Conservation (phyloP, 2,797 vertebrate genomes). For the Eremophila alpestris region DNA sequence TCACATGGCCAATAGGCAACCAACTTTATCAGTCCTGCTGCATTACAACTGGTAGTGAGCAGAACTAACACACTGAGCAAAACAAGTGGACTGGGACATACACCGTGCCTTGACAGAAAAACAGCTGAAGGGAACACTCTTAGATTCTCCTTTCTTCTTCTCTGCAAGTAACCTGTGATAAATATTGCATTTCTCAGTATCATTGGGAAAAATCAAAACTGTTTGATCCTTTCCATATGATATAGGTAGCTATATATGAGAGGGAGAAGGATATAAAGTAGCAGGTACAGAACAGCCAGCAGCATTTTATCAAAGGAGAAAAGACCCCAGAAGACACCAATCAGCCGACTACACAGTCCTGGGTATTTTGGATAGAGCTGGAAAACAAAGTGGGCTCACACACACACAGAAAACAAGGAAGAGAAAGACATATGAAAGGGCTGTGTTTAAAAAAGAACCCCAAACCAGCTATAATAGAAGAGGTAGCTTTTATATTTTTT, state of each 20-base stretch:
- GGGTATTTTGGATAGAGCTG: constrained; percentile 28
- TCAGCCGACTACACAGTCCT: not conserved
- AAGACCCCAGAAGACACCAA: constrained; percentile 42
- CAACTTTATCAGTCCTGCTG: constrained; percentile 45
- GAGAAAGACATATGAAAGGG: not conserved
- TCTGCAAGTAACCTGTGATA: constrained; percentile 78
- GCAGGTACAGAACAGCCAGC: constrained; percentile 62
- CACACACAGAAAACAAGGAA: not conserved
- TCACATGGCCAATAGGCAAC: constrained; percentile 64
- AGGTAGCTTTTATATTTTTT: not conserved
- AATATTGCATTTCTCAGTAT: constrained; percentile 80
- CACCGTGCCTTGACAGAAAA: constrained; percentile 51
- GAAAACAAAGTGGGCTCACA: constrained; percentile 49
- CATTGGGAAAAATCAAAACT: constrained; percentile 69
- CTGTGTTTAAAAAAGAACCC: not conserved
- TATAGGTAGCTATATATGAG: constrained; percentile 67
- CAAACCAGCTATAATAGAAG: not conserved
- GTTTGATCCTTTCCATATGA: constrained; percentile 78
- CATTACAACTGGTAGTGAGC: constrained; percentile 17
- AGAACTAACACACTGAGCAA: constrained; percentile 45
- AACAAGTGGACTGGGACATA: constrained; percentile 49
- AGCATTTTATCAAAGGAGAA: constrained; percentile 70
- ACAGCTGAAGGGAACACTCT: constrained; percentile 75
- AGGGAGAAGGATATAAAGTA: constrained; percentile 10
- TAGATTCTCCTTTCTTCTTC: constrained; percentile 78